phyloP scores from a whole-genome alignment of 1,140 invertebrate species.

The Propsilocerus akamusi region DNA sequence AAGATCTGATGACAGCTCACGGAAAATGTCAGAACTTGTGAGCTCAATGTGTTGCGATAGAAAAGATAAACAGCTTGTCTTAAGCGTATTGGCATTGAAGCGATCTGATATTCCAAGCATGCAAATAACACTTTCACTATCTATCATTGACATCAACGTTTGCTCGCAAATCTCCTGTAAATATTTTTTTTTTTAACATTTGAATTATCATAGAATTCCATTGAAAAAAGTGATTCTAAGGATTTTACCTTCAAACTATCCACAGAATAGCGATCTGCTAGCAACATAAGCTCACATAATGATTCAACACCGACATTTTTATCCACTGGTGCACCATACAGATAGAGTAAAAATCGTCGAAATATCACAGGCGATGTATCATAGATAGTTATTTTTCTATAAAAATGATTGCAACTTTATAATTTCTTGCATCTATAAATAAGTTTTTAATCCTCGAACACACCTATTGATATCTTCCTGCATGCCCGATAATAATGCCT shows the following conservation, averaged over 20 bases:
- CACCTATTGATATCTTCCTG: conserved; percentile 47
- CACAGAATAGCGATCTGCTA: conserved; percentile 29
- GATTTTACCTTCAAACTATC: conserved; percentile 17
- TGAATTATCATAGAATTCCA: neutral
- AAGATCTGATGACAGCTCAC: conserved; percentile 37
- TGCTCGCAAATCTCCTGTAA: conserved; percentile 39
- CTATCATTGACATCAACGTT: conserved; percentile 32
- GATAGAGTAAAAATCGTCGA: conserved; percentile 35
- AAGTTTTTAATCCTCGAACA: conserved; percentile 8
- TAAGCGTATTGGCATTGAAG: conserved; percentile 36
- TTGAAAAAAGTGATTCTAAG: neutral
- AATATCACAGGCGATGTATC: conserved; percentile 44
- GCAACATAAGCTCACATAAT: conserved; percentile 38
- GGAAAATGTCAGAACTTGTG: conserved; percentile 39
- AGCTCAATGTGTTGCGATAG: conserved; percentile 34
- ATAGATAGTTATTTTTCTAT: conserved; percentile 43
- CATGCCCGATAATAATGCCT: conserved; percentile 49
- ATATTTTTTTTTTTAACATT: neutral
- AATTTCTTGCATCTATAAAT: neutral
- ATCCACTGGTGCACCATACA: conserved; percentile 40
- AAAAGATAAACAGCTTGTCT: conserved; percentile 33
- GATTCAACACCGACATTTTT: conserved; percentile 32
- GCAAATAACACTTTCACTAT: conserved; percentile 42
- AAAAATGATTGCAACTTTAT: conserved; percentile 8
- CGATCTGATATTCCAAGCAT: conserved; percentile 45